Evolutionary conservation across 1,140 invertebrate genomes (phyloP).

Genomic region (Hermetia illucens): DNA sequence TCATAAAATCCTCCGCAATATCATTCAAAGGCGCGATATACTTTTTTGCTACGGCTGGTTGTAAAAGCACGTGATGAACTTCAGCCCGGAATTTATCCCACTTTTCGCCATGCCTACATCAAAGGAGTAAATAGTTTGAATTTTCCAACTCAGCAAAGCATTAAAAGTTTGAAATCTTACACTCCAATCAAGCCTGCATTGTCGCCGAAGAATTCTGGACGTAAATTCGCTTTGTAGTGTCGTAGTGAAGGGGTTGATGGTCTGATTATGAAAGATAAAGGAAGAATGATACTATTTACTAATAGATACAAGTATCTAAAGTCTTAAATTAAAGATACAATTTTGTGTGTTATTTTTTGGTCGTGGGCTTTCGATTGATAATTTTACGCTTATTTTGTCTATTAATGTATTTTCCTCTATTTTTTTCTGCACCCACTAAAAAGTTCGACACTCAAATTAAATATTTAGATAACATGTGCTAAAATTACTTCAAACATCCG

Average conservation of each 20-base stretch:
- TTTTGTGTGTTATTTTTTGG: too few relatives aligned
- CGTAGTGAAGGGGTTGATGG: constrained; percentile 64
- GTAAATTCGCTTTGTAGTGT: constrained; percentile 60
- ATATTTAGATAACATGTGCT: too few relatives aligned
- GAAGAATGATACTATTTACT: constrained; percentile 2
- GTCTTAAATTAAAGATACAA: too few relatives aligned
- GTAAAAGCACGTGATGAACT: constrained; percentile 70
- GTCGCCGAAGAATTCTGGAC: constrained; percentile 58
- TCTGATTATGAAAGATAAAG: constrained; percentile 20
- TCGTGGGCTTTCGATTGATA: too few relatives aligned
- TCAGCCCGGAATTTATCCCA: constrained; percentile 69
- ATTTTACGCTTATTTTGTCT: too few relatives aligned
- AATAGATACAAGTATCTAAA: constrained; percentile 1
- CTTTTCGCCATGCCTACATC: constrained; percentile 60
- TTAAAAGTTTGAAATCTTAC: too few relatives aligned
- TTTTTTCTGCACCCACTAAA: too few relatives aligned
- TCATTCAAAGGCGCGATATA: constrained; percentile 57
- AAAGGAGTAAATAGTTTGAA: too few relatives aligned
- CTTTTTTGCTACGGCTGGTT: constrained; percentile 57
- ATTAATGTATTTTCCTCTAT: too few relatives aligned
- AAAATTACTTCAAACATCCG: too few relatives aligned
- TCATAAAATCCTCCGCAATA: constrained; percentile 55
- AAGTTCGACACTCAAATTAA: too few relatives aligned
- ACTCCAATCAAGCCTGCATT: constrained; percentile 62
- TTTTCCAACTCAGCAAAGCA: too few relatives aligned